Conservation (phyloP, 2,797 vertebrate genomes). For the Anabas testudineus region DNA sequence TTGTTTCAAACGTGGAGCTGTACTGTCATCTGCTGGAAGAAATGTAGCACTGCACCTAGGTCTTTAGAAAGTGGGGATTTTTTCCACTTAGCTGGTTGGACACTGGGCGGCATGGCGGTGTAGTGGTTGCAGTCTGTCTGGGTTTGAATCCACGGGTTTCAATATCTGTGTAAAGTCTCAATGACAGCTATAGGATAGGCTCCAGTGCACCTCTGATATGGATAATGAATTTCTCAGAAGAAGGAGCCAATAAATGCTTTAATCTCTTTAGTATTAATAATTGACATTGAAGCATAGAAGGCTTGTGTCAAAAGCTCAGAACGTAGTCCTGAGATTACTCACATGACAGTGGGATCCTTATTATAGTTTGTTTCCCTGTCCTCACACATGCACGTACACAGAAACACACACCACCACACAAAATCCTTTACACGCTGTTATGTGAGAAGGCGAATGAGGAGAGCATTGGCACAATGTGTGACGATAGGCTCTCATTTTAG, state of each 20-base stretch:
- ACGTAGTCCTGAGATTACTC: constrained; percentile 55
- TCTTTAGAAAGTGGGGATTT: not conserved
- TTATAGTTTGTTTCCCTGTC: constrained; percentile 47
- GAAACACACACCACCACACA: constrained; percentile 19
- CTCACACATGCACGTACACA: constrained; percentile 23
- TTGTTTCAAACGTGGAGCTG: constrained; percentile 46
- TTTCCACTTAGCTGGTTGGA: no score
- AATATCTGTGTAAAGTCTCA: no score
- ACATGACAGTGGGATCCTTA: constrained; percentile 65
- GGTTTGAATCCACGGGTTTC: no score
- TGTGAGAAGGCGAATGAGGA: constrained; percentile 31
- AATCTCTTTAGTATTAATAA: constrained; percentile 1
- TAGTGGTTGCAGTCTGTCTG: no score
- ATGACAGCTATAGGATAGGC: no score
- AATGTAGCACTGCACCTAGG: constrained; percentile 25
- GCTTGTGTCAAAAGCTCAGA: constrained; percentile 18
- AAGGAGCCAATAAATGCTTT: not conserved
- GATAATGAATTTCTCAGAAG: no score
- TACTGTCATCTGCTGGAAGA: constrained; percentile 78
- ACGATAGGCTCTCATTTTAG: constrained; percentile 53
- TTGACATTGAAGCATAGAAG: not conserved
- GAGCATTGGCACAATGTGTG: not conserved
- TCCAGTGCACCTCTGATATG: no score
- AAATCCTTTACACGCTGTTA: constrained; percentile 49
- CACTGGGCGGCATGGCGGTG: no score